A percentile compares a stretch with the other conserved stretches of the same genome.
These are phyloP conservation scores for Montipora cactus DNA, from an alignment of 64 coral and sea anemone species.

Conservation along the genomic window DNA sequence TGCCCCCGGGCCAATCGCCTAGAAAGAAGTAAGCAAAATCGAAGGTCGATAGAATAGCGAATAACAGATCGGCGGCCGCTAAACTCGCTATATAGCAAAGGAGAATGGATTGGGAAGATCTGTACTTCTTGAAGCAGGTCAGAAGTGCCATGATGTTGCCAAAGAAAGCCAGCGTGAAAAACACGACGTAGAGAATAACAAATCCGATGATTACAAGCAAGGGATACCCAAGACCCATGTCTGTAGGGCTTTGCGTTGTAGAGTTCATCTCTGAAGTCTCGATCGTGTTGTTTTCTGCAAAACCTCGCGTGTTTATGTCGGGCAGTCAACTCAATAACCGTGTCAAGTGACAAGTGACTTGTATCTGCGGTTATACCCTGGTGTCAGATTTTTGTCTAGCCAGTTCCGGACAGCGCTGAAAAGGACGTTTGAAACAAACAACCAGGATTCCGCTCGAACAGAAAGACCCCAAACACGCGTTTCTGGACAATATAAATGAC, in stretches of 20 bases:
- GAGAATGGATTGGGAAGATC: conserved; percentile 75
- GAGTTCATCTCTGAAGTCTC: background rate
- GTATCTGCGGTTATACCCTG: too few relatives aligned
- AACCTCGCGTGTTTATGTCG: too few relatives aligned
- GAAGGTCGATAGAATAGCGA: conserved; percentile 72
- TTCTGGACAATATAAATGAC: too few relatives aligned
- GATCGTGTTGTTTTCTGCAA: background rate
- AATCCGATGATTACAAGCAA: conserved; percentile 31
- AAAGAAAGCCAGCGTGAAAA: conserved; percentile 63
- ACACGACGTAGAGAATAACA: conserved; percentile 52
- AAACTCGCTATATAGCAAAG: conserved; percentile 87
- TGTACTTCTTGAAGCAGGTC: conserved; percentile 92
- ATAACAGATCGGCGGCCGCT: conserved; percentile 80
- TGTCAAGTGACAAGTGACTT: too few relatives aligned
- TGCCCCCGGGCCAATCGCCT: conserved; percentile 74
- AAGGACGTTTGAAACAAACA: too few relatives aligned
- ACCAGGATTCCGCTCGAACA: too few relatives aligned
- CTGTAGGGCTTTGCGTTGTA: background rate
- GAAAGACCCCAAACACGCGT: too few relatives aligned
- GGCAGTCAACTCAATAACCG: too few relatives aligned
- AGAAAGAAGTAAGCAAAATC: conserved; percentile 69
- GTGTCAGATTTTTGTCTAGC: too few relatives aligned
- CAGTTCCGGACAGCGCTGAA: too few relatives aligned
- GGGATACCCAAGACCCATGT: background rate
- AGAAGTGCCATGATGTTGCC: conserved; percentile 85